Conservation (phyloP, 1,140 invertebrate species). For the Cyclargus thomasi region DNA sequence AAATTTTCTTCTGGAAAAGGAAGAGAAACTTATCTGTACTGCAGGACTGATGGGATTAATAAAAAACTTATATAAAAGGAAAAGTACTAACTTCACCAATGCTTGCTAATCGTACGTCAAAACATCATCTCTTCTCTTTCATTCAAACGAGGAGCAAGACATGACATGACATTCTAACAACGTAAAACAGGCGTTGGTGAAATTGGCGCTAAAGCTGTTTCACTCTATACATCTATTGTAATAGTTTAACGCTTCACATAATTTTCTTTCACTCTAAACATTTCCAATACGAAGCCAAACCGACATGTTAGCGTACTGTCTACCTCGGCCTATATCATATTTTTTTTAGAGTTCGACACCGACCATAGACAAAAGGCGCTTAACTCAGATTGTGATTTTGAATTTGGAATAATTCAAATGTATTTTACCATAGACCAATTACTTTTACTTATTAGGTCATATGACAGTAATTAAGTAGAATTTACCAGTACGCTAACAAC, state of each 20-base stretch:
- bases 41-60: conserved; percentile 1
- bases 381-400: too few relatives aligned
- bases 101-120: too few relatives aligned
- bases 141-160: too few relatives aligned
- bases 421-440: too few relatives aligned
- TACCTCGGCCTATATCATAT: not conserved
- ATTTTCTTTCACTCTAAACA: conserved; percentile 10
- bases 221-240: not conserved
- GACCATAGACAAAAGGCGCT: too few relatives aligned
- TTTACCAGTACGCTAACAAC: not conserved
- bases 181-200: too few relatives aligned
- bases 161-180: too few relatives aligned
- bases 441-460: too few relatives aligned
- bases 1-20: too few relatives aligned
- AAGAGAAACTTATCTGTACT: not conserved
- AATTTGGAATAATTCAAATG: too few relatives aligned
- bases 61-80: not conserved
- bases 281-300: conserved; percentile 7
- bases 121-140: too few relatives aligned
- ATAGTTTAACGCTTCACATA: conserved; percentile 12
- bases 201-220: not conserved
- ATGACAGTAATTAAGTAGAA: not conserved
- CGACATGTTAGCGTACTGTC: not conserved
- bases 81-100: too few relatives aligned
- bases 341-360: not conserved